These are phyloP conservation scores for Pipra filicauda DNA, from an alignment of 2,113 vertebrate genomes.

Conservation along the genomic window DNA sequence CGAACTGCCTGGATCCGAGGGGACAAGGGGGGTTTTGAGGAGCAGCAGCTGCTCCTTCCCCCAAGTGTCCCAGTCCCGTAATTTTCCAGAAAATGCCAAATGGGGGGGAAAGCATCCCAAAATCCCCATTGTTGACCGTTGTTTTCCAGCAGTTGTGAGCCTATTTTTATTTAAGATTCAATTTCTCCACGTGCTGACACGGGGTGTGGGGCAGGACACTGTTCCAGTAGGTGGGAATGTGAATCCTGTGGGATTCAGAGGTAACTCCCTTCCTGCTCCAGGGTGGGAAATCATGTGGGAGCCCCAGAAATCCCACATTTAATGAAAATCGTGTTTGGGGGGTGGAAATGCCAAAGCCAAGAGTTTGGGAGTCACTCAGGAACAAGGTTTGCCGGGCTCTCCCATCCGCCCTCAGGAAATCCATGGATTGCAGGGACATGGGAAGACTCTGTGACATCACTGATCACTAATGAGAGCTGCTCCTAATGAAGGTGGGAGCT, in stretches of 20 bases:
- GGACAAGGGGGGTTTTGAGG: background rate
- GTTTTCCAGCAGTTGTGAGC: background rate
- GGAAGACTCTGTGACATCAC: accelerated
- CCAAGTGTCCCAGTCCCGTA: background rate
- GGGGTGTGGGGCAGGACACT: accelerated
- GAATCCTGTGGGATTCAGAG: background rate
- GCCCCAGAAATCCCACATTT: background rate
- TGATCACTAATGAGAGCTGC: background rate
- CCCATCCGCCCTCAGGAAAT: background rate
- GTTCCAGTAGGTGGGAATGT: accelerated
- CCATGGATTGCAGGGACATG: background rate
- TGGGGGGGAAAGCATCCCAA: background rate
- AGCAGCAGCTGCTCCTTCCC: background rate
- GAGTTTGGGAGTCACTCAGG: background rate
- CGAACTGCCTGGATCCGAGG: accelerated
- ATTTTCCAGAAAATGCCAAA: background rate
- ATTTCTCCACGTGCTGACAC: accelerated
- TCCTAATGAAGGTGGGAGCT: background rate
- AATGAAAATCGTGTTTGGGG: background rate
- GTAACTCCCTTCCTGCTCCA: background rate
- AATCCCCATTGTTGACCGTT: accelerated
- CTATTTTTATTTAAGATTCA: accelerated
- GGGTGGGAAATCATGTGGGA: background rate
- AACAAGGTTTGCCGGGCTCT: background rate
- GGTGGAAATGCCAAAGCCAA: background rate